phyloP scores from a whole-genome alignment of 2,888 invertebrate species.

The Drosophila falleni region DNA sequence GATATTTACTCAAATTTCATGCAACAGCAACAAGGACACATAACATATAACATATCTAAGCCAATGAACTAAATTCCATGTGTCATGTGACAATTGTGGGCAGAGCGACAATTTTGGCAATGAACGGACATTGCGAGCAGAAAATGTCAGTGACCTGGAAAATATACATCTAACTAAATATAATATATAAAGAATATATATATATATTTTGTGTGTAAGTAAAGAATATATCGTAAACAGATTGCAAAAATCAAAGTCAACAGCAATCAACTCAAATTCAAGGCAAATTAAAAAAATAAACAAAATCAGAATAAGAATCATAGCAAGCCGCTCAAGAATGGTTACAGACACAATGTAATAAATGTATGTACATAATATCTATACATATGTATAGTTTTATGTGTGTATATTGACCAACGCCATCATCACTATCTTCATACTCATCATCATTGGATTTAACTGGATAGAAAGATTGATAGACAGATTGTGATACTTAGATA shows the following conservation, averaged over 20 bases:
- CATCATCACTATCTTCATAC: constrained; percentile 19
- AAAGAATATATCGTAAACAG: constrained; percentile 74
- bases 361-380: neutral
- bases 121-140: constrained; percentile 35
- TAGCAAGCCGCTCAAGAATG: constrained; percentile 24
- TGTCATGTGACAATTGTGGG: constrained; percentile 33
- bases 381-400: neutral
- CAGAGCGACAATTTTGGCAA: constrained; percentile 15
- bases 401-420: constrained; percentile 38
- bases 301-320: constrained; percentile 11
- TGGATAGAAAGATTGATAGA: constrained; percentile 68
- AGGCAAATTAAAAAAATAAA: constrained; percentile 24
- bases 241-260: constrained; percentile 78
- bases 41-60: constrained; percentile 31
- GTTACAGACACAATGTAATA: constrained; percentile 7
- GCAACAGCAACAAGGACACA: constrained; percentile 36
- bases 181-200: neutral
- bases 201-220: constrained; percentile 15
- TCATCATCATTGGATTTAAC: constrained; percentile 45
- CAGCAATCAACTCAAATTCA: constrained; percentile 65
- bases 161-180: constrained; percentile 19
- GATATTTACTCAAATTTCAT: constrained; percentile 72
- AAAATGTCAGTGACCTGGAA: constrained; percentile 74
- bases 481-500: constrained; percentile 51
- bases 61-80: constrained; percentile 74